Evolutionary conservation across 2,888 invertebrate genomes (phyloP).

Genomic region (Dexiosoma caninum): DNA sequence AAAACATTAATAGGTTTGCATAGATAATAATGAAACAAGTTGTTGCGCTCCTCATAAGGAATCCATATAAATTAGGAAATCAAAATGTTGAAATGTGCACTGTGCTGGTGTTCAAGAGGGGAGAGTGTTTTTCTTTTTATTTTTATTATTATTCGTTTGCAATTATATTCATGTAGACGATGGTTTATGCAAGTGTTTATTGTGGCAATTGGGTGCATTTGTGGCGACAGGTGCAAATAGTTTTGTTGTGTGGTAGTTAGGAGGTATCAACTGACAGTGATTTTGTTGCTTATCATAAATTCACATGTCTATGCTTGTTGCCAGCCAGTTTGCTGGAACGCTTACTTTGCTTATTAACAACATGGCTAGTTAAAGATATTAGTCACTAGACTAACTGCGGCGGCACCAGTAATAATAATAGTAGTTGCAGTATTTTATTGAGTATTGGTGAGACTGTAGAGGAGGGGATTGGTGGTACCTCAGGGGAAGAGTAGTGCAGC

Average conservation of each 20-base stretch:
- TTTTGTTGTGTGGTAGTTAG: conserved; percentile 64
- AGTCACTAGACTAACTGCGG: conserved; percentile 40
- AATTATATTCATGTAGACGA: conserved; percentile 46
- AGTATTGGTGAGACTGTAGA: background rate
- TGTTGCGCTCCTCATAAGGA: conserved; percentile 47
- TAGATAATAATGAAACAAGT: conserved; percentile 60
- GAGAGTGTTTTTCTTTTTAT: conserved; percentile 17
- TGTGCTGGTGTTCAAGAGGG: conserved; percentile 33
- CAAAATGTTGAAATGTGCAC: conserved; percentile 33
- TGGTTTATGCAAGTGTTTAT: conserved; percentile 52
- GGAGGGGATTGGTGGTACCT: background rate
- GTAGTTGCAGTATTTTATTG: conserved; percentile 37
- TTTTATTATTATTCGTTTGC: conserved; percentile 22
- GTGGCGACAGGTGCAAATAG: conserved; percentile 64
- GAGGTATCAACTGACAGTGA: conserved; percentile 64
- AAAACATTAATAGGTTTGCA: conserved; percentile 54
- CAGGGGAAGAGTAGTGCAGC: background rate
- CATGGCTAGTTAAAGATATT: conserved; percentile 43
- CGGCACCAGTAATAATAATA: conserved; percentile 28
- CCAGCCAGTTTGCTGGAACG: conserved; percentile 32
- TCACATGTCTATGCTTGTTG: conserved; percentile 59
- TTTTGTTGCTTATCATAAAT: conserved; percentile 68
- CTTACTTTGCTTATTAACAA: conserved; percentile 31
- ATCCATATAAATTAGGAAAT: conserved; percentile 63
- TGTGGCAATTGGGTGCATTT: conserved; percentile 62